phyloP scores from a whole-genome alignment of 2,888 invertebrate genomes.

The Nymphalis polychloros region DNA sequence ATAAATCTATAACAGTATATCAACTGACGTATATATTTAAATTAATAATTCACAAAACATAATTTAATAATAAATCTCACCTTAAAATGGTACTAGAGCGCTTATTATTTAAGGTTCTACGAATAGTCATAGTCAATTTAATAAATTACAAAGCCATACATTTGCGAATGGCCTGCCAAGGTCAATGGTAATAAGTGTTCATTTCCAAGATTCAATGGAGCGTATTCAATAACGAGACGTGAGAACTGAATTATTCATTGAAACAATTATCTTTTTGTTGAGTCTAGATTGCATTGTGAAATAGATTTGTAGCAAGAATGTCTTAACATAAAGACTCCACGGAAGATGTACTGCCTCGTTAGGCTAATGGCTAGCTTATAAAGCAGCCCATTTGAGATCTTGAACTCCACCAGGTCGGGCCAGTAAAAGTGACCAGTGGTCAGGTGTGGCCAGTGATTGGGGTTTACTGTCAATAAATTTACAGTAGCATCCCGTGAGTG shows the following conservation, averaged over 20 bases:
- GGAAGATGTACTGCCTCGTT: background rate
- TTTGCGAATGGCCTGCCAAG: constrained; percentile 20
- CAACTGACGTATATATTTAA: too few species aligned
- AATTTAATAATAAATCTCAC: too few species aligned
- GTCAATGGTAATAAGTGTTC: constrained; percentile 22
- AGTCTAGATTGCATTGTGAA: background rate
- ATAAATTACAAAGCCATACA: constrained; percentile 8
- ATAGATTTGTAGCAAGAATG: background rate
- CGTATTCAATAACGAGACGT: constrained; percentile 27
- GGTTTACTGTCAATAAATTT: too few species aligned
- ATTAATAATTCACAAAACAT: too few species aligned
- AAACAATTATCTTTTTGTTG: constrained; percentile 26
- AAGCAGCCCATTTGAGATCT: too few species aligned
- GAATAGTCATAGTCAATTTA: background rate
- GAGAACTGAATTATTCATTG: constrained; percentile 28
- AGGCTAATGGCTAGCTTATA: too few species aligned
- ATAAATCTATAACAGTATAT: too few species aligned
- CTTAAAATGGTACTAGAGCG: too few species aligned
- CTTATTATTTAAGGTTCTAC: constrained; percentile 2
- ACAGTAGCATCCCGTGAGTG: too few species aligned
- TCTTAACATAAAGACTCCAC: background rate
- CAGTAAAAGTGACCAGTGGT: too few species aligned
- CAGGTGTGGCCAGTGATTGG: too few species aligned
- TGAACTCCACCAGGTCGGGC: too few species aligned
- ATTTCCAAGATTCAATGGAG: constrained; percentile 30